Evolutionary conservation across 2,113 vertebrate species (phyloP), one percentile per base, ranked within the genome.

Genomic region (Odontesthes bonariensis): DNA sequence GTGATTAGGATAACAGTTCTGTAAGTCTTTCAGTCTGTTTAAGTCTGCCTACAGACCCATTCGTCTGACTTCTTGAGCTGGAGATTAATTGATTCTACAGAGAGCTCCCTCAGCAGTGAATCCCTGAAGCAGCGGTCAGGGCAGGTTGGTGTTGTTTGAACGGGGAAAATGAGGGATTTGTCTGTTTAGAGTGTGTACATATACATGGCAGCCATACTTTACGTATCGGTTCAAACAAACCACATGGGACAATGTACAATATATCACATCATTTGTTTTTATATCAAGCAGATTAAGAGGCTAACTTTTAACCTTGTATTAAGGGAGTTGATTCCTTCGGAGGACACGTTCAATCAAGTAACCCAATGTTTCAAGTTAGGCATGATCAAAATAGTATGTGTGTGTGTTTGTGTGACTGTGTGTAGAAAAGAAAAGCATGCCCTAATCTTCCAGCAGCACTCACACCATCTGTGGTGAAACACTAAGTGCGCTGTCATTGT

Each of bases 21-120:
- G 35, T 66, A 73, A 65, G 78, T 82, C 69, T 77, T 72, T 83
- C 65, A 81, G 67, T 82, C 69, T 47, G 17, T 58, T 61, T 22
- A 69, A 80, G 65, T 61, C 22, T 22, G 86, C 85, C 88, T 87
- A 58, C 66, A 82, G 90, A 75, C 75, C 78, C 57, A 58, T 83
- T 87, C 80, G 62, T 77, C 67, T 62, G 60, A 38, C 63, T 77
- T 61, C 69, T 70, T 54, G 73, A 77, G 74, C 35, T 65, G 49
- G 71, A 76, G 83, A 90, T 89, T 91, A 91, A 92, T 92, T 86
- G 89, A 79, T 74, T 73, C 77, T 52, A 69, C 72, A 68, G 81
- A 90, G 84, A 0, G n/a, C 62, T 73, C 78, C 70, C 81, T 73
- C 62, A 35, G 78, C 2, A 33, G 64, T 75, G 73, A 81, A 58